Percentiles rank a stretch among this genome's conserved stretches.
Conservation (phyloP, 2,888 invertebrate genomes). For the Cistogaster globosa region DNA sequence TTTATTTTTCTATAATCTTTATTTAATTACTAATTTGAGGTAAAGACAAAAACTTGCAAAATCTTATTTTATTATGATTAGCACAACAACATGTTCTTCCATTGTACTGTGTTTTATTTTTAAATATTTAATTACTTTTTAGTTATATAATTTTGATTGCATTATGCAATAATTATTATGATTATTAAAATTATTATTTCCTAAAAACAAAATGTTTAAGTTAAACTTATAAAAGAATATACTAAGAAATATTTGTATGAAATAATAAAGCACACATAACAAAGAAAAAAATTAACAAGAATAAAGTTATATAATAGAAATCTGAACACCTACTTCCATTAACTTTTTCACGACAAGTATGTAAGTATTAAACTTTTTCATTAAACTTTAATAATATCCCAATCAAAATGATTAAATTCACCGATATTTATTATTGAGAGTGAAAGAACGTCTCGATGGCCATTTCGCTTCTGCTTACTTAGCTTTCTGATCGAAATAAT, state of each 20-base stretch:
- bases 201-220: conserved; percentile 39
- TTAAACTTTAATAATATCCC: no score
- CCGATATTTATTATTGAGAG: no score
- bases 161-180: no score
- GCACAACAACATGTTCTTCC: conserved; percentile 69
- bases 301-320: conserved; percentile 31
- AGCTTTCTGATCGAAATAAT: no score
- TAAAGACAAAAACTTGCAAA: conserved; percentile 49
- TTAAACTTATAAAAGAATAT: conserved; percentile 30
- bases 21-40: conserved; percentile 19
- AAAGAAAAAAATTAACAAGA: conserved; percentile 36
- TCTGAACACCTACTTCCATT: no score
- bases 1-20: conserved; percentile 4
- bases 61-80: conserved; percentile 65
- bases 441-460: no score
- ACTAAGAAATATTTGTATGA: conserved; percentile 45
- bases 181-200: conserved; percentile 35
- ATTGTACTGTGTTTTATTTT: conserved; percentile 70
- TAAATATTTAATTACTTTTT: conserved; percentile 56
- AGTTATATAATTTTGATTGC: conserved; percentile 52
- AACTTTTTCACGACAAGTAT: no score
- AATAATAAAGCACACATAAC: conserved; percentile 13
- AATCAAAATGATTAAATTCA: no score
- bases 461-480: no score
- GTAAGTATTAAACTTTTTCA: no score